These are phyloP conservation scores for Anguilla obscura DNA, from an alignment of 2,797 vertebrate species.

Conservation along the genomic window DNA sequence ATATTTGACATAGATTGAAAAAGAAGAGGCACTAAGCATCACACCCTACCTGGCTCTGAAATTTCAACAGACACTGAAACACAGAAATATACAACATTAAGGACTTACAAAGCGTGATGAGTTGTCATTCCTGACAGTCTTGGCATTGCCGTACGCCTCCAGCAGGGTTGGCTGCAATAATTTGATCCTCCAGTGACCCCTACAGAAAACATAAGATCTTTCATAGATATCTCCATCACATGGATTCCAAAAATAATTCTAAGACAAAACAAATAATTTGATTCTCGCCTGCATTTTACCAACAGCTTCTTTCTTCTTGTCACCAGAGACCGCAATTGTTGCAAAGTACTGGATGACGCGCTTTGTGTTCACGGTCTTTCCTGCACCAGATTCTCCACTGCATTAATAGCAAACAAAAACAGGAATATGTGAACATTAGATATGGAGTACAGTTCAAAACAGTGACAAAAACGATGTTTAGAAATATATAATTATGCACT, in stretches of 20 bases:
- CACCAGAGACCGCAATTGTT: conserved; percentile 64
- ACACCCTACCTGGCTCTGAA: too few species aligned
- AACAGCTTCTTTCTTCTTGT: conserved; percentile 27
- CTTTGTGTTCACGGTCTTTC: conserved; percentile 78
- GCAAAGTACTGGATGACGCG: conserved; percentile 76
- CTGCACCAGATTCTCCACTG: conserved; percentile 72
- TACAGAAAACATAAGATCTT: conserved; percentile 70
- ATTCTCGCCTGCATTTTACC: conserved; percentile 28
- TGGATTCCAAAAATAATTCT: conserved; percentile 48
- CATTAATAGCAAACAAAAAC: background rate
- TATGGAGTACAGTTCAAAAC: background rate
- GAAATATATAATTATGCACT: background rate
- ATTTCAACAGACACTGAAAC: too few species aligned
- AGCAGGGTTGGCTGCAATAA: conserved; percentile 19
- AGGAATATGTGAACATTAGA: background rate
- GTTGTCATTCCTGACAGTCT: conserved; percentile 66
- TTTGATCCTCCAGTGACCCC: conserved; percentile 8
- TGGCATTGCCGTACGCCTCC: conserved; percentile 20
- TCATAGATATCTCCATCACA: background rate
- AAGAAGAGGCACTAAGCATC: too few species aligned
- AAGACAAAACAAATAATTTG: conserved; percentile 35
- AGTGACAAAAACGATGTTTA: conserved; percentile 10
- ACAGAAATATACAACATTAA: conserved; percentile 53
- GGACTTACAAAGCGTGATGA: conserved; percentile 79
- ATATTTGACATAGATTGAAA: too few species aligned